phyloP scores from a whole-genome alignment of 1,140 invertebrate genomes.

The Drosophila persimilis region DNA sequence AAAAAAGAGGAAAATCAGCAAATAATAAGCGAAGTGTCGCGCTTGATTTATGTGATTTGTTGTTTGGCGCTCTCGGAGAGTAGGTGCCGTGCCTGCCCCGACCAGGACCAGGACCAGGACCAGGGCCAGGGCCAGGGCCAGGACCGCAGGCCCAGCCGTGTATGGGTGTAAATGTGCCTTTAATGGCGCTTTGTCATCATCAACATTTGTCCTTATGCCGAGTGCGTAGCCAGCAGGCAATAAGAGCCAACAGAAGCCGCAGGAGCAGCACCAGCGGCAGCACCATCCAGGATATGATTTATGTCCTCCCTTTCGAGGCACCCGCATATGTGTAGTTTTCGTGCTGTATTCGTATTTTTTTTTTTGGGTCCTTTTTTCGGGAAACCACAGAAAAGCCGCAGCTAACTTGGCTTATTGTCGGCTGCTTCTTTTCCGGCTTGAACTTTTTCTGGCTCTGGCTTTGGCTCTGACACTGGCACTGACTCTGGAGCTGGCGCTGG shows the following conservation, averaged over 20 bases:
- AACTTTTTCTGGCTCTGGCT: slow-evolving; percentile 24
- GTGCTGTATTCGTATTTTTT: slow-evolving; percentile 14
- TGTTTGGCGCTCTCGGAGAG: slow-evolving; percentile 57
- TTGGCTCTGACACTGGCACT: neutral
- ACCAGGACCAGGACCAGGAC: too few relatives aligned
- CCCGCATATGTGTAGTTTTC: slow-evolving; percentile 45
- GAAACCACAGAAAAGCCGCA: slow-evolving; percentile 53
- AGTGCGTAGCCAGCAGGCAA: slow-evolving; percentile 66
- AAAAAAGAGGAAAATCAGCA: slow-evolving; percentile 63
- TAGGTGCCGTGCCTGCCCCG: slow-evolving; percentile 47
- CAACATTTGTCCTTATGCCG: slow-evolving; percentile 77
- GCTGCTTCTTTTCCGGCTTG: too few relatives aligned
- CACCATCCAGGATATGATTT: slow-evolving; percentile 66
- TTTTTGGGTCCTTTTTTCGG: slow-evolving; percentile 12
- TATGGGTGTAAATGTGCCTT: slow-evolving; percentile 72
- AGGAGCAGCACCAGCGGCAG: neutral
- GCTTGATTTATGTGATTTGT: slow-evolving; percentile 78
- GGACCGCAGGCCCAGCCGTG: neutral
- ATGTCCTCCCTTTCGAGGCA: slow-evolving; percentile 54
- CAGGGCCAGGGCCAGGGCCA: too few relatives aligned
- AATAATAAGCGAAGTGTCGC: slow-evolving; percentile 79
- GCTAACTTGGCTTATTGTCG: slow-evolving; percentile 54
- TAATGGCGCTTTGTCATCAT: slow-evolving; percentile 81
- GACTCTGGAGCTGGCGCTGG: too few relatives aligned
- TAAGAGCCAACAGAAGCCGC: slow-evolving; percentile 17